Conservation (phyloP, 2,113 vertebrate species). For the Rhodinocichla rosea region DNA sequence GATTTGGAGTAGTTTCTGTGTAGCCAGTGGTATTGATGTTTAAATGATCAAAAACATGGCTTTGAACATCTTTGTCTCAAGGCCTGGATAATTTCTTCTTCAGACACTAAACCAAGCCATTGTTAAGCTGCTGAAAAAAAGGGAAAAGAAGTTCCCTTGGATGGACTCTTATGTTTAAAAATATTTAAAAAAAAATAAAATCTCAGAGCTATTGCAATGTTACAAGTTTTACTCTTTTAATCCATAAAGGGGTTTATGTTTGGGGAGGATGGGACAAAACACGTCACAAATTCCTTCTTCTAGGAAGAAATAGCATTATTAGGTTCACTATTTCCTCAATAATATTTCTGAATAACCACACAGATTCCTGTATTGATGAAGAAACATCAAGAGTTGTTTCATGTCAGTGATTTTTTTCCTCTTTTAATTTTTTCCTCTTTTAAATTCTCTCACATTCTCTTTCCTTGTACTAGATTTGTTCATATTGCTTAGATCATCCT, state of each 20-base stretch:
- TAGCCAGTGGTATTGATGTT: neutral
- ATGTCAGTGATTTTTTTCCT: neutral
- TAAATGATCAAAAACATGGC: conserved; percentile 2
- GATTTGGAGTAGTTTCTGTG: neutral
- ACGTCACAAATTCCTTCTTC: neutral
- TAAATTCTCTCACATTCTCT: neutral
- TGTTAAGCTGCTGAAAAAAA: neutral
- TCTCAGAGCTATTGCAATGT: neutral
- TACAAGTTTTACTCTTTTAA: neutral
- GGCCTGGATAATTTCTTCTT: neutral
- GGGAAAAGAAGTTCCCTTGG: neutral
- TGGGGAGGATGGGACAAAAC: neutral
- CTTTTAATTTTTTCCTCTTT: neutral
- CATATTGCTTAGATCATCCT: neutral
- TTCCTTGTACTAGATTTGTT: neutral
- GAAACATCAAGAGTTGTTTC: neutral
- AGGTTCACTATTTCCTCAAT: neutral
- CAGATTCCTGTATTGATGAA: neutral
- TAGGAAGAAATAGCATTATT: neutral
- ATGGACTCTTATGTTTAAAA: neutral
- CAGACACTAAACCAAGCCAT: neutral
- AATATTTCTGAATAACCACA: neutral
- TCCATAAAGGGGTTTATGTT: neutral
- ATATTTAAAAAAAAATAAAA: neutral
- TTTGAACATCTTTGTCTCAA: neutral